Conservation (phyloP, 92 coral and sea anemone genomes). For the Zoanthus sansibaricus region DNA sequence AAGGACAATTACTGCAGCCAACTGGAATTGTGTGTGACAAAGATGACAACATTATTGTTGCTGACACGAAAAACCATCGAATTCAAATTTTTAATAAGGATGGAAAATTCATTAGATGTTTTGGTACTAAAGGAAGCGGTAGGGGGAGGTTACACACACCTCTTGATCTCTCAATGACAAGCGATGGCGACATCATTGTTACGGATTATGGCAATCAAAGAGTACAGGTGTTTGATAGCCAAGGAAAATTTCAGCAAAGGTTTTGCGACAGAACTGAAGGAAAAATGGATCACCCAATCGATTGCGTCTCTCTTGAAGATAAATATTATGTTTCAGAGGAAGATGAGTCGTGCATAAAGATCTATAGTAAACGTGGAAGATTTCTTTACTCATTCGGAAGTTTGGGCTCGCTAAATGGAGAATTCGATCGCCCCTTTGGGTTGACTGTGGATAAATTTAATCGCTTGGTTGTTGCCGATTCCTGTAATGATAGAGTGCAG, state of each 20-base stretch:
- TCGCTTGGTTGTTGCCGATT: constrained; percentile 37
- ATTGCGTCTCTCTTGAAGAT: constrained; percentile 16
- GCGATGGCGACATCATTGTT: constrained; percentile 30
- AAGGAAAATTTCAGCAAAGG: constrained; percentile 28
- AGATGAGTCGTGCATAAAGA: constrained; percentile 42
- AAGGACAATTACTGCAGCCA: constrained; percentile 34
- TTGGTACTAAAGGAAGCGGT: constrained; percentile 31
- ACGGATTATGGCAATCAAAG: constrained; percentile 40
- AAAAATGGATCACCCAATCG: constrained; percentile 39
- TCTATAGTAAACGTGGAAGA: constrained; percentile 27
- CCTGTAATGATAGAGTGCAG: constrained; percentile 45
- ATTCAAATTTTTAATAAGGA: constrained; percentile 32
- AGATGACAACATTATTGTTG: constrained; percentile 33
- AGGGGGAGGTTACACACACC: constrained; percentile 43
- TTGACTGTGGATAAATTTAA: constrained; percentile 18
- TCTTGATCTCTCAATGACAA: constrained; percentile 29
- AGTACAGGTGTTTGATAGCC: constrained; percentile 24
- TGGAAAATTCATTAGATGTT: not conserved
- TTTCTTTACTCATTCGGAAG: constrained; percentile 34
- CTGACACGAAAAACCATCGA: constrained; percentile 38
- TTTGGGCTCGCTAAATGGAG: constrained; percentile 29
- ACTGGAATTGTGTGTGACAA: constrained; percentile 43
- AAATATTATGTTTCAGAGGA: constrained; percentile 40
- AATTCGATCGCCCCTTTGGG: constrained; percentile 47
- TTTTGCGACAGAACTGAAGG: constrained; percentile 45